Conservation (phyloP, 1,140 invertebrate genomes). For the Colletes latitarsis region DNA sequence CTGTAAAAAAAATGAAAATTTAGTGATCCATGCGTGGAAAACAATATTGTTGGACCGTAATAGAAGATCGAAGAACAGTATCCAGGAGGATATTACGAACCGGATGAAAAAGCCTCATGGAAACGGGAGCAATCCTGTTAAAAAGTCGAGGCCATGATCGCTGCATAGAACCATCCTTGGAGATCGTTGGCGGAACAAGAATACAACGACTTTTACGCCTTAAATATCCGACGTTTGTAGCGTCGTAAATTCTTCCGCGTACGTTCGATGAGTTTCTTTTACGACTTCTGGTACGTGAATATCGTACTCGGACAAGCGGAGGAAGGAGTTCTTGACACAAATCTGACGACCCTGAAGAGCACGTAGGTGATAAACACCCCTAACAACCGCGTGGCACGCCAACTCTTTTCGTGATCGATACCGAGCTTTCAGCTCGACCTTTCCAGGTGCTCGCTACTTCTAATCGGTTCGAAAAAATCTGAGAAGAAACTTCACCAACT, state of each 20-base stretch:
- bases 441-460: neutral
- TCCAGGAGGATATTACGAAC: no score
- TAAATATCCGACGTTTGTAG: constrained; percentile 10
- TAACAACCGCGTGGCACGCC: constrained; percentile 75
- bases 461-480: constrained; percentile 1
- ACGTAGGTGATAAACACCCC: constrained; percentile 74
- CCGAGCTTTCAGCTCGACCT: constrained; percentile 52
- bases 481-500: neutral
- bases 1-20: no score
- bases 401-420: constrained; percentile 65
- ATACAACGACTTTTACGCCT: constrained; percentile 5
- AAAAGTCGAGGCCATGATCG: constrained; percentile 2
- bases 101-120: no score
- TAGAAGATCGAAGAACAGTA: no score
- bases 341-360: constrained; percentile 74
- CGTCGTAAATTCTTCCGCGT: constrained; percentile 36
- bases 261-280: constrained; percentile 45
- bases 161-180: constrained; percentile 29
- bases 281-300: constrained; percentile 4
- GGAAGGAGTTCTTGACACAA: constrained; percentile 76
- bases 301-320: constrained; percentile 18
- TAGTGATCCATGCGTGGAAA: no score
- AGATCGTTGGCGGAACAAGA: constrained; percentile 1
- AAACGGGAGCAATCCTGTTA: no score
- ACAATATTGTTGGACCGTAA: no score